Percentiles rank a stretch among this genome's conserved stretches.
phyloP scores from a whole-genome alignment of 1,140 invertebrate species.

The Drosophila melanogaster region DNA sequence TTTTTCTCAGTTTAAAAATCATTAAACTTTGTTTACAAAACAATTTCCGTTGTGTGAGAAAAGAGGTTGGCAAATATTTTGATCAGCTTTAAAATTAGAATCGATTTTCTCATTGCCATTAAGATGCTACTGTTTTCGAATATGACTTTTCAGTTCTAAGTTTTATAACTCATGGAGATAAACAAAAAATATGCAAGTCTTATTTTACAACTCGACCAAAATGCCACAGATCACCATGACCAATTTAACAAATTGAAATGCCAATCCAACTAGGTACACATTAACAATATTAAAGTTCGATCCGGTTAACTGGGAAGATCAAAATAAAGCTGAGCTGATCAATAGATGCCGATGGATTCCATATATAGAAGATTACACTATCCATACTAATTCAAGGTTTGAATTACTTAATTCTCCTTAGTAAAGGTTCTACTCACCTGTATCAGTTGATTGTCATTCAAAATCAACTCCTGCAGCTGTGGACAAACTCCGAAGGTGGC shows the following conservation, averaged over 20 bases:
- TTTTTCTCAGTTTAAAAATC: neutral
- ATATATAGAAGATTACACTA: neutral
- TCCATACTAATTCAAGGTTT: too few species aligned
- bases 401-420: too few species aligned
- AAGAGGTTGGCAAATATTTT: conserved; percentile 13
- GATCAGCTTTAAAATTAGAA: conserved; percentile 29
- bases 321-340: conserved; percentile 13
- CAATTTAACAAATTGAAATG: conserved; percentile 22
- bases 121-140: neutral
- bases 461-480: conserved; percentile 48
- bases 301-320: conserved; percentile 22
- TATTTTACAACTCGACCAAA: neutral
- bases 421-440: conserved; percentile 35
- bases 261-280: conserved; percentile 4
- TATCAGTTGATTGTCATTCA: conserved; percentile 61
- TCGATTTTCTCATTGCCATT: conserved; percentile 1
- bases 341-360: neutral
- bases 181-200: conserved; percentile 12
- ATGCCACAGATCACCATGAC: conserved; percentile 5
- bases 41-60: neutral
- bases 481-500: conserved; percentile 53
- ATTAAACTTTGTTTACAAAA: neutral
- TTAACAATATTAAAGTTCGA: conserved; percentile 12
- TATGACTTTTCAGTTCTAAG: conserved; percentile 1
- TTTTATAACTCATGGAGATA: neutral